These are phyloP conservation scores for Drosophila parthenogenetica DNA, from an alignment of 2,888 invertebrate genomes.

Conservation along the genomic window DNA sequence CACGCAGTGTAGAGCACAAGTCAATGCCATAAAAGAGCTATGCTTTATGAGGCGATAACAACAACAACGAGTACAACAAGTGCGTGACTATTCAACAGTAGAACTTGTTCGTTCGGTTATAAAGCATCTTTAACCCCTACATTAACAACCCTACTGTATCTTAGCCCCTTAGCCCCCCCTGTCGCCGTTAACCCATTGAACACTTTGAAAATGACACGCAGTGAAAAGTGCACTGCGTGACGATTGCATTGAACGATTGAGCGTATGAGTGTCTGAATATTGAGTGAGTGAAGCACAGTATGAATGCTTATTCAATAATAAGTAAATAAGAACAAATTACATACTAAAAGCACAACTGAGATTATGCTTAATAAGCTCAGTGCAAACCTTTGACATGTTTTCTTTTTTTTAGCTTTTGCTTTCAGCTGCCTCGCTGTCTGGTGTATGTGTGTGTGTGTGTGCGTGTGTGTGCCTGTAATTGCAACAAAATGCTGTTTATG, in stretches of 20 bases:
- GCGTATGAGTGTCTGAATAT: constrained; percentile 13
- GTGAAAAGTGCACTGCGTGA: constrained; percentile 25
- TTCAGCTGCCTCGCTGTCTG: constrained; percentile 37
- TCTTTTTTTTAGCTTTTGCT: constrained; percentile 35
- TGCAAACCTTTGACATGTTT: constrained; percentile 77
- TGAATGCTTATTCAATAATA: constrained; percentile 58
- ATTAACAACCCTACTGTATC: no score
- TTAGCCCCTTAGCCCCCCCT: neutral
- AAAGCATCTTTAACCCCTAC: constrained; percentile 1
- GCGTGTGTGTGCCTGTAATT: constrained; percentile 41
- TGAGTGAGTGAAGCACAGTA: constrained; percentile 17
- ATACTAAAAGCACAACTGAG: constrained; percentile 30
- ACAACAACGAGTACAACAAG: constrained; percentile 40
- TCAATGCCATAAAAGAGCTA: constrained; percentile 46
- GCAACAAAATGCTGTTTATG: constrained; percentile 68
- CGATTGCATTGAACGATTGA: constrained; percentile 12
- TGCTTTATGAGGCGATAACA: constrained; percentile 41
- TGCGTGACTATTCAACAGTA: constrained; percentile 45
- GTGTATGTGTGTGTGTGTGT: constrained; percentile 32
- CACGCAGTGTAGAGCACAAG: constrained; percentile 28
- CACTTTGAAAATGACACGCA: constrained; percentile 8
- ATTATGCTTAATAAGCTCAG: constrained; percentile 15
- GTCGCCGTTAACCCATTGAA: neutral
- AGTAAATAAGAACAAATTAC: constrained; percentile 22
- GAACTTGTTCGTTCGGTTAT: constrained; percentile 8